phyloP scores from a whole-genome alignment of 2,888 invertebrate species.

The Coelinius sp. region DNA sequence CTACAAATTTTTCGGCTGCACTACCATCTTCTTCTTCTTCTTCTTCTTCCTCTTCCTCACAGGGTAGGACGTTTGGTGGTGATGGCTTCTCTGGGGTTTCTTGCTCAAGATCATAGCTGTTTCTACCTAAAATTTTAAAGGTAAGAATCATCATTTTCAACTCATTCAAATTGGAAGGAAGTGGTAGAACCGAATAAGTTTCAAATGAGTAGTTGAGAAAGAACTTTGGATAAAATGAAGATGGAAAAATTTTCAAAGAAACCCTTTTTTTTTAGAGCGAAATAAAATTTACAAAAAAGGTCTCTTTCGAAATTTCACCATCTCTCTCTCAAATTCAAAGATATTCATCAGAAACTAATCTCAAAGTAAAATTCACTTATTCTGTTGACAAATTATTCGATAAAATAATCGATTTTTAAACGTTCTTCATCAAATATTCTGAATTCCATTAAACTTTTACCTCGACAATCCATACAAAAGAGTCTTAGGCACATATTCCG shows the following conservation, averaged over 20 bases:
- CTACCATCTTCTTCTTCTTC: constrained; percentile 42
- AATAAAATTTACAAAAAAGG: no score
- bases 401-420: no score
- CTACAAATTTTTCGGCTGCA: constrained; percentile 60
- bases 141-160: background rate
- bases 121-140: constrained; percentile 54
- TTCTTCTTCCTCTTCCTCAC: constrained; percentile 46
- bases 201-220: no score
- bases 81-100: constrained; percentile 59
- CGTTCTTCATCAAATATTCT: no score
- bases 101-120: constrained; percentile 66
- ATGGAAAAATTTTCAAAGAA: no score
- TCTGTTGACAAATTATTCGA: no score
- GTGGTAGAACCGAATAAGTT: no score
- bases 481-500: constrained; percentile 72
- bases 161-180: background rate
- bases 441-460: constrained; percentile 55
- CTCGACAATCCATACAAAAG: constrained; percentile 75
- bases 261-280: no score
- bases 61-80: constrained; percentile 50
- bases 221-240: no score
- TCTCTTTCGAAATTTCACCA: background rate
- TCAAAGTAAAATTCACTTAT: background rate
- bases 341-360: background rate
- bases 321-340: background rate